These are phyloP conservation scores for Imbricaverruca yamaguchii DNA, from an alignment of 2,888 invertebrate species.

Conservation along the genomic window DNA sequence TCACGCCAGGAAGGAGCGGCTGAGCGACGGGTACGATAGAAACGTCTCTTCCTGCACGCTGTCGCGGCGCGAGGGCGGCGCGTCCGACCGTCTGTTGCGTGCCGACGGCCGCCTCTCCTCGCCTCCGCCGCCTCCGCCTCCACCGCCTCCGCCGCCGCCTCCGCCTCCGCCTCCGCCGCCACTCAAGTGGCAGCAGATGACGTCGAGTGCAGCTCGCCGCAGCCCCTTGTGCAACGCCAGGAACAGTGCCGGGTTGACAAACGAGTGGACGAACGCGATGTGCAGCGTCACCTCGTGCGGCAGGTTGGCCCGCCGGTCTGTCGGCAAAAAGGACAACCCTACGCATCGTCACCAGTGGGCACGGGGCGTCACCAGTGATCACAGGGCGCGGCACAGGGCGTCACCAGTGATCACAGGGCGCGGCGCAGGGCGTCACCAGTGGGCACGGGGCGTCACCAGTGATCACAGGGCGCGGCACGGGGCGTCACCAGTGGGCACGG, in stretches of 20 bases:
- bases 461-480: too few relatives aligned
- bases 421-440: too few relatives aligned
- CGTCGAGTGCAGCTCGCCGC: constrained; percentile 60
- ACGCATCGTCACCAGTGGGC: constrained; percentile 43
- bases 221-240: constrained; percentile 68
- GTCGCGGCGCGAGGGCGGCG: neutral
- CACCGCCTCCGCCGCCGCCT: neutral
- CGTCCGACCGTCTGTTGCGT: neutral
- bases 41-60: neutral
- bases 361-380: neutral
- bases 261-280: constrained; percentile 79
- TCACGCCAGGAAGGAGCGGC: constrained; percentile 10
- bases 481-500: too few relatives aligned
- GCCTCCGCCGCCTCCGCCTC: neutral
- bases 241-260: constrained; percentile 72
- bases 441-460: too few relatives aligned
- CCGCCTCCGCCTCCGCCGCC: too few relatives aligned
- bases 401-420: too few relatives aligned
- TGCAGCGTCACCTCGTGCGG: constrained; percentile 77
- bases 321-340: constrained; percentile 51
- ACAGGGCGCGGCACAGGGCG: too few relatives aligned
- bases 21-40: neutral
- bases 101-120: neutral
- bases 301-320: constrained; percentile 38
- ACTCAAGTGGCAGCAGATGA: constrained; percentile 55